Evolutionary conservation across 2,888 invertebrate genomes (phyloP).

Genomic region (Tromatobia lineatoria): DNA sequence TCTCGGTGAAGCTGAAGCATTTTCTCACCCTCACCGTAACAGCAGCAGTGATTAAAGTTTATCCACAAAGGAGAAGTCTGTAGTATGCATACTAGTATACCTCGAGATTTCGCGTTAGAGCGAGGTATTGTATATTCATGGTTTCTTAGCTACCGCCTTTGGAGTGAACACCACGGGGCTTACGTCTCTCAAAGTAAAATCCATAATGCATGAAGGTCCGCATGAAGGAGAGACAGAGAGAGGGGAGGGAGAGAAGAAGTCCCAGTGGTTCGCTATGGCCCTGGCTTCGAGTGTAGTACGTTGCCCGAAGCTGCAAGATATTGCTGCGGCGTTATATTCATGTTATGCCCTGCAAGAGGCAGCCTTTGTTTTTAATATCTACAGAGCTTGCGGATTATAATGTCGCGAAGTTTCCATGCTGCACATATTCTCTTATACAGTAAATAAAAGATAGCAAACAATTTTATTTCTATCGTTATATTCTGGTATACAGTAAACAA

Average conservation of each 20-base stretch:
- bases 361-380: slow-evolving; percentile 84
- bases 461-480: background rate
- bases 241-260: slow-evolving; percentile 48
- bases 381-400: slow-evolving; percentile 65
- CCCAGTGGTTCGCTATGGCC: slow-evolving; percentile 58
- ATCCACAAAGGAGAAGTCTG: slow-evolving; percentile 79
- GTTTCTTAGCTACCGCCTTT: slow-evolving; percentile 83
- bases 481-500: slow-evolving; percentile 12
- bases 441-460: background rate
- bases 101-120: slow-evolving; percentile 59
- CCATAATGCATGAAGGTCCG: slow-evolving; percentile 85
- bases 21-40: slow-evolving; percentile 59
- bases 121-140: slow-evolving; percentile 85
- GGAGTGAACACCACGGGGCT: slow-evolving; percentile 69
- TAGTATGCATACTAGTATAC: slow-evolving; percentile 72
- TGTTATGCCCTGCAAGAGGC: slow-evolving; percentile 83
- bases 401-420: slow-evolving; percentile 53
- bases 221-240: slow-evolving; percentile 58
- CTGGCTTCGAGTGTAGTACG: slow-evolving; percentile 71
- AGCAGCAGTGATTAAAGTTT: slow-evolving; percentile 81
- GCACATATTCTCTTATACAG: slow-evolving; percentile 27
- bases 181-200: slow-evolving; percentile 82
- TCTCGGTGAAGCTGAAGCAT: background rate
- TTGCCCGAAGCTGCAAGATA: slow-evolving; percentile 80
- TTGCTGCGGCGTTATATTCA: slow-evolving; percentile 84